Base-by-base conservation (phyloP, 2,888 invertebrate genomes). In the Noctua fimbriata region DNA sequence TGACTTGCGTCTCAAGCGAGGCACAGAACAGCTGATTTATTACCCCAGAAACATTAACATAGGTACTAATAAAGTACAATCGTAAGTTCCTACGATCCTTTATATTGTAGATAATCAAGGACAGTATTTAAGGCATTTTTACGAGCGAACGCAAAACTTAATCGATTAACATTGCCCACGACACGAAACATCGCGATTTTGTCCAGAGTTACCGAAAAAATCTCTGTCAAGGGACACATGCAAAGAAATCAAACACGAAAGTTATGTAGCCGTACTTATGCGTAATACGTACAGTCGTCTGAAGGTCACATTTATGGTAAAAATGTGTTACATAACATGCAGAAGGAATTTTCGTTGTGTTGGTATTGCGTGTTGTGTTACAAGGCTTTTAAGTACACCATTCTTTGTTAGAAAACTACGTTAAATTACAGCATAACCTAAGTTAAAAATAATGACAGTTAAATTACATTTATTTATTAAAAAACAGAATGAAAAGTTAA, bases 241-340 rank as follows among this genome's bases (percentile, higher is more conserved):
- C 87, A 84, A 89, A 78, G 86, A 81, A 86, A 89, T 89, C 81
- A 86, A 88, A 86, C 81, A 84, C 71, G 67, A 69, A 79, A 79
- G 28, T 85, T 86, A 87, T 86, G 77, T 82, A 78, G 73, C 75
- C 16, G 70, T 89, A 85, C 84, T 78, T 83, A 82, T 74, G 79
- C 71, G 85, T 83, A 84, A 83, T 84, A 86, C 81, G 67, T 77
- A 82, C 78, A 44, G 86, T 79, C 72, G 86, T 79, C 83, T 88
- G 88, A 92, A 92, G 92, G 93, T 91, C 89, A 87, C 82, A 79
- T 78, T 86, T 89, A 89, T 90, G 83, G 86, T 87, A 91, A 90
- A 88, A 88, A 85, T 84, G 67, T 88, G 89, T 93, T 93, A 92
- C 88, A 89, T 93, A 93, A 93, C 84, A 79, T 78, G 74, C 75